Conservation (phyloP, 1,140 invertebrate species). For the Leptoteleia sp. region DNA sequence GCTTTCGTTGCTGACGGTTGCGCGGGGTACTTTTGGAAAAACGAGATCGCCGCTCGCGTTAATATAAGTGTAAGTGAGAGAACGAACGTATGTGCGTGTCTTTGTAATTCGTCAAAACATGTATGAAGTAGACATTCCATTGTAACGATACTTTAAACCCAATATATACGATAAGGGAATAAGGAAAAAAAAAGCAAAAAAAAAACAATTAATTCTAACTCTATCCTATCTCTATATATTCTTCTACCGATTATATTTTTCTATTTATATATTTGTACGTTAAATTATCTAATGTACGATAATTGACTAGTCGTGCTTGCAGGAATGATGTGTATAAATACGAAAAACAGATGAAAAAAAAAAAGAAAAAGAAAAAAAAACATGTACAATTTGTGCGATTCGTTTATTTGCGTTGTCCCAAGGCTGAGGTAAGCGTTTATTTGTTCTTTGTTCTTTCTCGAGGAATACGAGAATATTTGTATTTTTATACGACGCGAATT, state of each 20-base stretch:
- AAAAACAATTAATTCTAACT: slow-evolving; percentile 77
- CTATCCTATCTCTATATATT: slow-evolving; percentile 81
- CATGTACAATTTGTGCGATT: slow-evolving; percentile 50
- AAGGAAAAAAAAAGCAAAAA: no score
- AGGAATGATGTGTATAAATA: slow-evolving; percentile 57
- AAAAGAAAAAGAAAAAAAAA: no score
- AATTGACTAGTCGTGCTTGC: slow-evolving; percentile 76
- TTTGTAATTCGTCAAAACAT: slow-evolving; percentile 68
- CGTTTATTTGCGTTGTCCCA: slow-evolving; percentile 51
- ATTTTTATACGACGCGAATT: slow-evolving; percentile 17
- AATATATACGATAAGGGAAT: slow-evolving; percentile 65
- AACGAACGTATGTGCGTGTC: slow-evolving; percentile 37
- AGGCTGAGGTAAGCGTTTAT: slow-evolving; percentile 13
- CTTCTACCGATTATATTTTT: slow-evolving; percentile 82
- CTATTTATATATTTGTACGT: slow-evolving; percentile 81
- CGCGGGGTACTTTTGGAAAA: slow-evolving; percentile 24
- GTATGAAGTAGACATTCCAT: slow-evolving; percentile 67
- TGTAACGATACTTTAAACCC: slow-evolving; percentile 67
- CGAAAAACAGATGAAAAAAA: no score
- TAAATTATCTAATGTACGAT: slow-evolving; percentile 78
- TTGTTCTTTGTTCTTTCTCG: not conserved
- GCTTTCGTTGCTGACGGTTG: no score
- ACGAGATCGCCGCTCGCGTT: slow-evolving; percentile 29
- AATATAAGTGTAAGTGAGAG: slow-evolving; percentile 36
- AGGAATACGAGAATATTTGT: not conserved